Percentiles rank a stretch among this genome's conserved stretches.
Evolutionary conservation across 2,797 vertebrate genomes (phyloP).

Genomic region (Lophotriccus pileatus): DNA sequence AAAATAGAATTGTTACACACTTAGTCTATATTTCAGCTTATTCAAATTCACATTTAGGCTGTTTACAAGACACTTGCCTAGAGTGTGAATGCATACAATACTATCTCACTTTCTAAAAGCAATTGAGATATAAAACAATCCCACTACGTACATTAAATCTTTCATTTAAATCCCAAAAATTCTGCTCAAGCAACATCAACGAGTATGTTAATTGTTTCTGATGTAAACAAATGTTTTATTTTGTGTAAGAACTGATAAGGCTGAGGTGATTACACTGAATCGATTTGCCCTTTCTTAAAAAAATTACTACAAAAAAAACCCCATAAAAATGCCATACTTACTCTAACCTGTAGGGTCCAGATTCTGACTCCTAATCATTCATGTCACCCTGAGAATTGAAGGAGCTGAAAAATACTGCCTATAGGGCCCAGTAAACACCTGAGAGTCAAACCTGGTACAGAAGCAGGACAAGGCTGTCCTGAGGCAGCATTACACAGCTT

Average conservation of each 20-base stretch:
- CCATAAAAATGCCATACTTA: not conserved
- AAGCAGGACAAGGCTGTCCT: not conserved
- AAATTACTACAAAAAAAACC: not conserved
- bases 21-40: conserved; percentile 36
- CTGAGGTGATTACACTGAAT: not conserved
- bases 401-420: not conserved
- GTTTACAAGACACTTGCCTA: conserved; percentile 70
- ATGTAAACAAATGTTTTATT: not conserved
- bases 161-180: not conserved
- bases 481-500: not conserved
- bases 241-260: not conserved
- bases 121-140: not conserved
- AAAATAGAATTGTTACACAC: conserved; percentile 47
- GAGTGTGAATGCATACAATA: not conserved
- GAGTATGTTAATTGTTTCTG: not conserved
- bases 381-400: not conserved
- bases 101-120: not conserved
- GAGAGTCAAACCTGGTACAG: not conserved
- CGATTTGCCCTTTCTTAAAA: not conserved
- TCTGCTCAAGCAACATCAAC: not conserved
- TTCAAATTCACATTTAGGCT: conserved; percentile 62
- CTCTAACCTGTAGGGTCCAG: not conserved
- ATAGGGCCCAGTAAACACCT: not conserved
- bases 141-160: not conserved
- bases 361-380: not conserved